Percentiles rank a stretch among this genome's conserved stretches.
phyloP scores from a whole-genome alignment of 2,113 vertebrate genomes.

The Malurus cyaneus region DNA sequence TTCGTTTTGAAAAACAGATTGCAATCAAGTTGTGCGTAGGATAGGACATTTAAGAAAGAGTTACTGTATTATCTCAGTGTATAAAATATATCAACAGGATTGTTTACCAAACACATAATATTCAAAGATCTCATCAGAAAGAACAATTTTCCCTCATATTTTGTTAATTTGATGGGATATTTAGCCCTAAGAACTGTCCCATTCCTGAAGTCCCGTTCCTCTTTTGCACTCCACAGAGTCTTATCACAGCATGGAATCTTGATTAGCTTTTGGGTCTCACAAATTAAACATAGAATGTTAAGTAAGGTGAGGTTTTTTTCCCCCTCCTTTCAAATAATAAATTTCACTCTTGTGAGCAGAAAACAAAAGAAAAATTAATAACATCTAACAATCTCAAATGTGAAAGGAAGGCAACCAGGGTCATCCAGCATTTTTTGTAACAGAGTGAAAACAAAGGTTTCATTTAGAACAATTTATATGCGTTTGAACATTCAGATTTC shows the following conservation, averaged over 20 bases:
- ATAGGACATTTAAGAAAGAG: neutral
- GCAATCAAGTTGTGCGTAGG: neutral
- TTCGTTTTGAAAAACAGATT: neutral
- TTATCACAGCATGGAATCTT: neutral
- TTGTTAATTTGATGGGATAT: neutral
- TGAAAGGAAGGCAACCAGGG: neutral
- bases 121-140: neutral
- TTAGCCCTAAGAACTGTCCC: neutral
- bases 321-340: neutral
- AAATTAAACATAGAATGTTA: neutral
- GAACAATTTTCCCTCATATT: accelerated
- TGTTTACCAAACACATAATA: neutral
- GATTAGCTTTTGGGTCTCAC: neutral
- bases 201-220: neutral
- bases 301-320: neutral
- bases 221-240: neutral
- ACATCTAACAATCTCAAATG: neutral
- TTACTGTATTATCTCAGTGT: neutral
- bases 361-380: too few relatives aligned
- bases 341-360: too few relatives aligned
- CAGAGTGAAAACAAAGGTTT: neutral
- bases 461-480: neutral
- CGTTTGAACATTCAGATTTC: neutral
- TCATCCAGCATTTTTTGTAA: neutral
- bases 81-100: accelerated